Evolutionary conservation across 2,797 vertebrate genomes (phyloP).

Genomic region (Sciurus carolinensis): DNA sequence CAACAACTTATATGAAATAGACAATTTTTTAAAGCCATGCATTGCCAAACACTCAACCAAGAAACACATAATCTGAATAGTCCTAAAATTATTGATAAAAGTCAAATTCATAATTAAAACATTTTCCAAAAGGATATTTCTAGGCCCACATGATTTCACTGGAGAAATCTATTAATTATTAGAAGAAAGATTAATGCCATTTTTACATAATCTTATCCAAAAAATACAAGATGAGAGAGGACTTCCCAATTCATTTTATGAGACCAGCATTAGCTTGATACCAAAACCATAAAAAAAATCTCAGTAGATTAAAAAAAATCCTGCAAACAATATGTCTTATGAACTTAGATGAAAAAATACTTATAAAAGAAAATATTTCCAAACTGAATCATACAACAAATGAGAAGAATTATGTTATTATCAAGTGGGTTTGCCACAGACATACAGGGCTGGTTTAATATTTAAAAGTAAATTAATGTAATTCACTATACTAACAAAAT

Average conservation of each 20-base stretch:
- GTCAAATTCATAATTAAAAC: neutral
- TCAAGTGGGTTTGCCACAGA: neutral
- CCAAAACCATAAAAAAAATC: constrained; percentile 8
- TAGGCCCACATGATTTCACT: neutral
- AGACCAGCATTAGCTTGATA: neutral
- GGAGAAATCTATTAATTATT: neutral
- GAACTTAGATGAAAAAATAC: neutral
- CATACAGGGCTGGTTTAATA: neutral
- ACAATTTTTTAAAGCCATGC: neutral
- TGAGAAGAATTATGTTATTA: neutral
- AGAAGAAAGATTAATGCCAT: neutral
- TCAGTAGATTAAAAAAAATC: neutral
- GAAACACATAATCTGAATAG: constrained; percentile 16
- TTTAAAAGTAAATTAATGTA: neutral
- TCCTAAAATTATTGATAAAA: neutral
- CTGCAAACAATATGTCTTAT: constrained; percentile 3
- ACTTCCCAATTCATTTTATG: neutral
- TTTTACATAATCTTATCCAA: neutral
- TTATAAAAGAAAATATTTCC: neutral
- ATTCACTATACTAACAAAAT: neutral
- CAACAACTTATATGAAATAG: neutral
- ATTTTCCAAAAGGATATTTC: neutral
- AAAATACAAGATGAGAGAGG: neutral
- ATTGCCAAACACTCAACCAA: neutral
- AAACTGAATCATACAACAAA: neutral